Evolutionary conservation across 2,113 vertebrate genomes (phyloP).

Genomic region (Sturnira hondurensis): DNA sequence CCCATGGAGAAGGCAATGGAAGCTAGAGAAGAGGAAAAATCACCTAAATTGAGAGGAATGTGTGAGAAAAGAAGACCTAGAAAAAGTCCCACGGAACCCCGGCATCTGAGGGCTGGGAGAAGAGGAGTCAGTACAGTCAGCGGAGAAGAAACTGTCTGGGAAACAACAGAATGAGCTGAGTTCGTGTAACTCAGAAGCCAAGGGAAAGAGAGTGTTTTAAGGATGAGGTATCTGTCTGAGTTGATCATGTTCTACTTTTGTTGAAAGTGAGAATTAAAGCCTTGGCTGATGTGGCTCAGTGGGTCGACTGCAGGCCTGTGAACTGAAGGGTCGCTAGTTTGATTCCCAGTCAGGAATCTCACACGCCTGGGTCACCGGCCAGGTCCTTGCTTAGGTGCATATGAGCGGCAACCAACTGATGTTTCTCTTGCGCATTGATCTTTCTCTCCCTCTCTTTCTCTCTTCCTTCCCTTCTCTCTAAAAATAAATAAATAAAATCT

Average conservation of each 20-base stretch:
- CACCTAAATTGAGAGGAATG: not conserved
- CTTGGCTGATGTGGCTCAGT: too few relatives aligned
- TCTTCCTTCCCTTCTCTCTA: too few relatives aligned
- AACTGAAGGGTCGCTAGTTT: too few relatives aligned
- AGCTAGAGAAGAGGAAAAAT: not conserved
- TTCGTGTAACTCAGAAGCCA: not conserved
- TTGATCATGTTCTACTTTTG: conserved; percentile 18
- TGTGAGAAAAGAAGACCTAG: not conserved
- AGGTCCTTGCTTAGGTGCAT: too few relatives aligned
- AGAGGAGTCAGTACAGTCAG: not conserved
- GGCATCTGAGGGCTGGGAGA: not conserved
- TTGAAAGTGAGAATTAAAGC: conserved; percentile 14
- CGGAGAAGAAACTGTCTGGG: not conserved
- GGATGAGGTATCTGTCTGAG: not conserved
- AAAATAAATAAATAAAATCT: not conserved
- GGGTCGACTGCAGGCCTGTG: too few relatives aligned
- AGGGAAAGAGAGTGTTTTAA: not conserved
- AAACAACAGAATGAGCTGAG: not conserved
- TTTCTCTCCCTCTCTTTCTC: too few relatives aligned
- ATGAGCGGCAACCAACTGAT: too few relatives aligned
- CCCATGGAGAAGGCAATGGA: not conserved
- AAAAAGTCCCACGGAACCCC: not conserved
- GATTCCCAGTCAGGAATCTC: too few relatives aligned
- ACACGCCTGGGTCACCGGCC: too few relatives aligned
- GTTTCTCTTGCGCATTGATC: too few relatives aligned